These are phyloP conservation scores for Drosophila testacea DNA, from an alignment of 2,888 invertebrate species.

Conservation along the genomic window DNA sequence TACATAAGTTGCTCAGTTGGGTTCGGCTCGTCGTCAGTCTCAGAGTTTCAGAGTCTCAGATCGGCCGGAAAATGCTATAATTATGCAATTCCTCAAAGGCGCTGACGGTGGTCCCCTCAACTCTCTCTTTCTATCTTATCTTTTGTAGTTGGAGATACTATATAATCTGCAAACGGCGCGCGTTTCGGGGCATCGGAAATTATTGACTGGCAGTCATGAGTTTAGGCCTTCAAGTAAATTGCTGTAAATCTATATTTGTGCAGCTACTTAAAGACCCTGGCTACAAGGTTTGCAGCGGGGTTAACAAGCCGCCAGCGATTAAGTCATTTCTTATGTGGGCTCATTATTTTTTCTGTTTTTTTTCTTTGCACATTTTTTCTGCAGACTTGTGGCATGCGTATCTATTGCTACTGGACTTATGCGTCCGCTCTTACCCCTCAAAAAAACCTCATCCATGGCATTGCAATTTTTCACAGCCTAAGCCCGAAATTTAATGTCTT, in stretches of 20 bases:
- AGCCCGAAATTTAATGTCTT: conserved; percentile 70
- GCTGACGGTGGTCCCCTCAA: conserved; percentile 79
- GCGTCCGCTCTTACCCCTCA: background rate
- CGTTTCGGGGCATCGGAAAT: conserved; percentile 67
- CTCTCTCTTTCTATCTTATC: conserved; percentile 13
- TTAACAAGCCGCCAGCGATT: conserved; percentile 82
- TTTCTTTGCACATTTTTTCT: background rate
- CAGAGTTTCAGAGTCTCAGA: conserved; percentile 13
- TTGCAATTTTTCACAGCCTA: conserved; percentile 65
- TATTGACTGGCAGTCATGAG: conserved; percentile 71
- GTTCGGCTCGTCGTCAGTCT: background rate
- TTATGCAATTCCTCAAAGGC: conserved; percentile 83
- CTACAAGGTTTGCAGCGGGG: conserved; percentile 54
- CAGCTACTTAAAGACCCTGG: conserved; percentile 75
- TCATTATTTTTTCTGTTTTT: conserved; percentile 64
- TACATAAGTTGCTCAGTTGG: conserved; percentile 1
- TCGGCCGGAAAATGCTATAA: conserved; percentile 79
- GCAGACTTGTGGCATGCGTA: conserved; percentile 59
- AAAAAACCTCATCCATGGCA: conserved; percentile 3
- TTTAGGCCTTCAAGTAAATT: conserved; percentile 70
- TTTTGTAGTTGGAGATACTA: conserved; percentile 11
- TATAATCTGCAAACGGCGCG: conserved; percentile 70
- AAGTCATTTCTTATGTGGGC: conserved; percentile 80
- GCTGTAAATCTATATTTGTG: conserved; percentile 80
- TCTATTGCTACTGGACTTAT: conserved; percentile 73